Evolutionary conservation across 2,888 invertebrate species (phyloP).

Genomic region (Emmelina monodactyla): DNA sequence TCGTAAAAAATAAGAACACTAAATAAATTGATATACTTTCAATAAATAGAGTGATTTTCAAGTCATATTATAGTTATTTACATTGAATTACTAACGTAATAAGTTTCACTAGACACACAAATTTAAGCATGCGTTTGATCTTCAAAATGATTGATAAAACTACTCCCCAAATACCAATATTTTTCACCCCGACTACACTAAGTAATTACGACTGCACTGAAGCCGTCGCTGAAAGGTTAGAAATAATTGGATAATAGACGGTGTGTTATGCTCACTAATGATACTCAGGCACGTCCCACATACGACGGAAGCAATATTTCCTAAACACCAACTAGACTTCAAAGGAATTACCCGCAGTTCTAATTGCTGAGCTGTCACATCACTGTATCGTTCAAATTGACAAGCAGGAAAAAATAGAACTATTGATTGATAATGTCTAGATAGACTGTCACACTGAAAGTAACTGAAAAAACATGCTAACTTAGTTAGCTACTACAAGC

Average conservation of each 20-base stretch:
- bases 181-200: too few relatives aligned
- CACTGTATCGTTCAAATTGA: neutral
- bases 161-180: too few relatives aligned
- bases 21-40: too few relatives aligned
- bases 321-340: slow-evolving; percentile 4
- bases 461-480: slow-evolving; percentile 8
- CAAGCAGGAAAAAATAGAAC: neutral
- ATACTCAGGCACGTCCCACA: slow-evolving; percentile 35
- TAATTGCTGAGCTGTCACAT: slow-evolving; percentile 1
- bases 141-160: too few relatives aligned
- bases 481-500: too few relatives aligned
- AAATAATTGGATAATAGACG: slow-evolving; percentile 61
- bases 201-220: slow-evolving; percentile 24
- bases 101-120: too few relatives aligned
- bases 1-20: too few relatives aligned
- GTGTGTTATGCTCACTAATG: slow-evolving; percentile 49
- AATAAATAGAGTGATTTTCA: too few relatives aligned
- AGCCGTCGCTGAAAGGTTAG: slow-evolving; percentile 53
- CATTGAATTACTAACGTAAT: too few relatives aligned
- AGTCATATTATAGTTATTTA: too few relatives aligned
- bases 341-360: neutral
- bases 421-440: slow-evolving; percentile 4
- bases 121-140: too few relatives aligned
- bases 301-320: slow-evolving; percentile 14
- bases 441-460: neutral